Conservation (phyloP, 2,797 vertebrate species). For the Hippocampus kuda region DNA sequence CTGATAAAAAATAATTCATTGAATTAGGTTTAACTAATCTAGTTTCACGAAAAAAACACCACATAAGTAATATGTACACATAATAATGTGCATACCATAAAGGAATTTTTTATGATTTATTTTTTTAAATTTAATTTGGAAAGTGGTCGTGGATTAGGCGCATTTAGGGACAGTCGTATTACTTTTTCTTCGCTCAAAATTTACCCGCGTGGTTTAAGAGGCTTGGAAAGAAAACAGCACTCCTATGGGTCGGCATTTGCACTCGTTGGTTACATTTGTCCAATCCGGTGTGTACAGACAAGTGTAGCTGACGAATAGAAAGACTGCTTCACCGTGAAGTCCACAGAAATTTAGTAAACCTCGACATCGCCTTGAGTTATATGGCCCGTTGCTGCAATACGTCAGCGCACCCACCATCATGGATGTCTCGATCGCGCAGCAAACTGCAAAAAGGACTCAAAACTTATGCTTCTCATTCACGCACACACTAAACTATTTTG, state of each 20-base stretch:
- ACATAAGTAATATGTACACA: neutral
- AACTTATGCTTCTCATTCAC: too few relatives aligned
- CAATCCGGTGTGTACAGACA: constrained; percentile 45
- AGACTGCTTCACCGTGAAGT: neutral
- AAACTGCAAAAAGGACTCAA: too few relatives aligned
- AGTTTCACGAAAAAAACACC: neutral
- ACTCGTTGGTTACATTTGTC: constrained; percentile 17
- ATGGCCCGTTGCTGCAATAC: neutral
- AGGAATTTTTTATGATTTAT: neutral
- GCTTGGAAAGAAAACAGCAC: constrained; percentile 22
- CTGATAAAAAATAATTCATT: neutral
- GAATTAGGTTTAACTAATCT: neutral
- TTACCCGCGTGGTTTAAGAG: fast-evolving
- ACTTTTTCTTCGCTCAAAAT: constrained; percentile 24
- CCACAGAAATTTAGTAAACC: neutral
- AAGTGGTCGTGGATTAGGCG: neutral
- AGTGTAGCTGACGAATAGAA: constrained; percentile 43
- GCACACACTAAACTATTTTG: too few relatives aligned
- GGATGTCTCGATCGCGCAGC: neutral
- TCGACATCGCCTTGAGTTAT: neutral
- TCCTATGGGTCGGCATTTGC: constrained; percentile 26
- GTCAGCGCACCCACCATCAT: neutral
- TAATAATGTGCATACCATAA: neutral
- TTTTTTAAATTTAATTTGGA: neutral
- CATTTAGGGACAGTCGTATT: neutral